Percentiles rank a stretch among this genome's conserved stretches.
These are phyloP conservation scores for Amphipoea lucens DNA, from an alignment of 2,888 invertebrate genomes.

Conservation along the genomic window DNA sequence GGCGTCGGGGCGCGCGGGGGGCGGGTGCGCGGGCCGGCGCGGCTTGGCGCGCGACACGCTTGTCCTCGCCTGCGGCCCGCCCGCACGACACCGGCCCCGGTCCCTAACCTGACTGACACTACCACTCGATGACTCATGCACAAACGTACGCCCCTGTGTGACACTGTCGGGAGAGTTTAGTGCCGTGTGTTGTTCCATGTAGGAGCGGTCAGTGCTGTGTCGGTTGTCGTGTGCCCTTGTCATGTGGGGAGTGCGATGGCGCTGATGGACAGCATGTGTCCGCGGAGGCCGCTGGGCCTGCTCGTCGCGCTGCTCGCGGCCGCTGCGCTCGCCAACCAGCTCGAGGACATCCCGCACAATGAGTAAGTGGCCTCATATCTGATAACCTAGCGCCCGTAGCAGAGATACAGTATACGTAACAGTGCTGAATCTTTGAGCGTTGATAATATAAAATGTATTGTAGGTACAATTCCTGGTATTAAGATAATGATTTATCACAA, in stretches of 20 bases:
- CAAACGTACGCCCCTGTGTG: slow-evolving; percentile 76
- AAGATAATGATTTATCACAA: slow-evolving; percentile 25
- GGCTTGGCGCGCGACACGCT: slow-evolving; percentile 76
- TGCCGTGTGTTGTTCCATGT: slow-evolving; percentile 80
- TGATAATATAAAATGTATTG: background rate
- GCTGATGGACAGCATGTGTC: slow-evolving; percentile 81
- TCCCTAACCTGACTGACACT: slow-evolving; percentile 74
- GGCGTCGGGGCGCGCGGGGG: slow-evolving; percentile 63
- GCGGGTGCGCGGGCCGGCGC: slow-evolving; percentile 70
- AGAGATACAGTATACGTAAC: slow-evolving; percentile 15
- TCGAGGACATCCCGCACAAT: slow-evolving; percentile 97
- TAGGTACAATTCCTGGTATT: slow-evolving; percentile 8
- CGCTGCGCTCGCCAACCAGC: slow-evolving; percentile 92
- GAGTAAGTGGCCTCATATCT: slow-evolving; percentile 91
- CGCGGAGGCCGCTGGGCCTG: slow-evolving; percentile 79
- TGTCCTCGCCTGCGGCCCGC: slow-evolving; percentile 80
- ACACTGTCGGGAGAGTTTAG: slow-evolving; percentile 78
- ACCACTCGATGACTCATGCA: slow-evolving; percentile 80
- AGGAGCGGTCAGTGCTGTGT: slow-evolving; percentile 78
- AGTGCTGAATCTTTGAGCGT: slow-evolving; percentile 2
- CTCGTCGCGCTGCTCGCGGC: slow-evolving; percentile 81
- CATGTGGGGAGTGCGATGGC: slow-evolving; percentile 86
- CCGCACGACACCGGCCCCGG: slow-evolving; percentile 73
- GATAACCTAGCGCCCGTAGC: slow-evolving; percentile 19
- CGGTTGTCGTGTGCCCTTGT: slow-evolving; percentile 79